phyloP scores from a whole-genome alignment of 2,797 vertebrate species.

The Microctenopoma steveboyesi region DNA sequence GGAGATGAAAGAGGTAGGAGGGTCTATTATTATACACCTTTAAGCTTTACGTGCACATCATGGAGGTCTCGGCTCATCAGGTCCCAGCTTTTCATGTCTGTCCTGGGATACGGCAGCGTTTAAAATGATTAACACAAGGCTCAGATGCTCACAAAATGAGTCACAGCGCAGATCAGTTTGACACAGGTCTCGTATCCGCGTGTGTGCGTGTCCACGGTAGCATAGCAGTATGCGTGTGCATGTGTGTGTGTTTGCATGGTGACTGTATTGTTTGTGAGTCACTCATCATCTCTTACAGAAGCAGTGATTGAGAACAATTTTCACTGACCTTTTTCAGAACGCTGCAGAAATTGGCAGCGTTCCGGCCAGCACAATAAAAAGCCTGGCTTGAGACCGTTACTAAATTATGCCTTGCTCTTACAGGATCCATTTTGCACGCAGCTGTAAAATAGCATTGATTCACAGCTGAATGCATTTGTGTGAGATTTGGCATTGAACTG shows the following conservation, averaged over 20 bases:
- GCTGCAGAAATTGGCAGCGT: slow-evolving; percentile 59
- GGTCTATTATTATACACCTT: slow-evolving; percentile 50
- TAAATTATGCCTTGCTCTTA: slow-evolving; percentile 63
- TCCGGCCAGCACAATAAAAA: slow-evolving; percentile 63
- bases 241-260: slow-evolving; percentile 20
- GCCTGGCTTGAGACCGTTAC: slow-evolving; percentile 45
- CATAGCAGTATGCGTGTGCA: slow-evolving; percentile 18
- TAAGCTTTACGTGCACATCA: slow-evolving; percentile 30
- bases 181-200: slow-evolving; percentile 34
- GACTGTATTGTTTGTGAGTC: slow-evolving; percentile 65
- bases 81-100: slow-evolving; percentile 37
- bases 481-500: slow-evolving; percentile 9
- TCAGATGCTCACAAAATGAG: slow-evolving; percentile 16
- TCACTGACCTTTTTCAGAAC: slow-evolving; percentile 70
- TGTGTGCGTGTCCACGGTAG: slow-evolving; percentile 6
- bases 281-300: slow-evolving; percentile 52
- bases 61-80: slow-evolving; percentile 16
- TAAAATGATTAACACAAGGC: slow-evolving; percentile 53
- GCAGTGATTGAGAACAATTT: slow-evolving; percentile 61
- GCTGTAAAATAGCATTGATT: slow-evolving; percentile 58
- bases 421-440: slow-evolving; percentile 64
- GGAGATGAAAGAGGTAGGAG: slow-evolving; percentile 89
- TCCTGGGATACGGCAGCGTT: slow-evolving; percentile 57
- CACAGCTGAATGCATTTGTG: slow-evolving; percentile 37
- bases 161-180: slow-evolving; percentile 18